A percentile compares a stretch with the other conserved stretches of the same genome.
Conservation (phyloP, 2,113 vertebrate species). For the Gallinago media region DNA sequence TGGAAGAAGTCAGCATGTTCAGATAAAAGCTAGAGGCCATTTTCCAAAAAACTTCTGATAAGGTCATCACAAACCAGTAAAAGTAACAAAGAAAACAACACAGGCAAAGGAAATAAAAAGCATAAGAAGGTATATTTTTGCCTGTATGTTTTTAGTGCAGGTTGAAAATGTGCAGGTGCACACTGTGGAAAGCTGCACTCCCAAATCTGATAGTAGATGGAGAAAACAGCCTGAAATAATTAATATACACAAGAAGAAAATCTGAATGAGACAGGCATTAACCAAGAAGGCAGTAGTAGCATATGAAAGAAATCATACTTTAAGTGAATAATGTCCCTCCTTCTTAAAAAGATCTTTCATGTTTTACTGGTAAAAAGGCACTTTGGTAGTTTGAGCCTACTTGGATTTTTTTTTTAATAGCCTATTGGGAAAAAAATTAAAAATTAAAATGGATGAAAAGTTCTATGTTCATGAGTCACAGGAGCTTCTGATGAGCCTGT, state of each 20-base stretch:
- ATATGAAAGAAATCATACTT: not conserved
- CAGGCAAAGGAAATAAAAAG: not conserved
- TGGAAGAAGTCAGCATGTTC: not conserved
- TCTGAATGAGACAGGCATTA: not conserved
- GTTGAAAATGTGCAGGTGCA: not conserved
- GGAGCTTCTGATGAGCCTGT: not conserved
- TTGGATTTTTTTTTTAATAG: not conserved
- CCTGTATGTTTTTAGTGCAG: not conserved
- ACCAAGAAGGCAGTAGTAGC: not conserved
- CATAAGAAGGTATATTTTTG: not conserved
- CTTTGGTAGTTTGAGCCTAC: not conserved
- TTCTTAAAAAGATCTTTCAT: not conserved
- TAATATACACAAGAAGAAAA: not conserved
- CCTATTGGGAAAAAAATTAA: not conserved
- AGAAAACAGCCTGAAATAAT: not conserved
- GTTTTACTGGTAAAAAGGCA: not conserved
- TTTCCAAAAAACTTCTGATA: not conserved
- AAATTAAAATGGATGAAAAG: not conserved
- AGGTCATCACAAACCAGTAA: not conserved
- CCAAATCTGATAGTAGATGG: not conserved
- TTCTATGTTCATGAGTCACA: fast-evolving
- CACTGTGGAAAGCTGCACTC: not conserved
- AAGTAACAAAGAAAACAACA: not conserved
- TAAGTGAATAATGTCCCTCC: fast-evolving
- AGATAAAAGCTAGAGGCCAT: not conserved